Evolutionary conservation across 2,113 vertebrate species (phyloP), one percentile per base, ranked within the genome.

Genomic region (Menura novaehollandiae): DNA sequence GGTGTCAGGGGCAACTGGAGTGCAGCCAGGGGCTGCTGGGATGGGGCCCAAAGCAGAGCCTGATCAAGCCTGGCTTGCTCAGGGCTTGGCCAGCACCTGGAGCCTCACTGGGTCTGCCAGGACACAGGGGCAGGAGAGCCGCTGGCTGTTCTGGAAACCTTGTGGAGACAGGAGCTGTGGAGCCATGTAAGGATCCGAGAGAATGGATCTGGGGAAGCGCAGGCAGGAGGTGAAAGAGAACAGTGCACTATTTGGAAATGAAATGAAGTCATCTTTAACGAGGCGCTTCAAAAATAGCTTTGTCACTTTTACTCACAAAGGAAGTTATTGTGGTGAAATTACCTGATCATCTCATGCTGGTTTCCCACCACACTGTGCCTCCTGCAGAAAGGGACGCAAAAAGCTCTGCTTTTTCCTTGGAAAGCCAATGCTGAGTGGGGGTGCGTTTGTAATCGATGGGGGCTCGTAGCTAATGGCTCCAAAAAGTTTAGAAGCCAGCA

Each of bases 401-500:
- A 91, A 91, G 72, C 84, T 66, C 67, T 56, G 26, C 59, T 78
- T 59, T 67, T 66, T 47, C 39, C 51, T 46, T 52, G 90, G 77
- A 73, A 73, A 81, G 56, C 35, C 87, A 88, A 22, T n/a, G 69
- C 69, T 8, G 72, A 7, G 53, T 53, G 56, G 78, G 86, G 46
- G 72, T 43, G 91, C 88, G 88, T 73, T 91, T 88, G 91, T 94
- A 88, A 78, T 99, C 98, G 96, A 98, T 98, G 97, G 96, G 88
- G 96, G 35, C 90, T 98, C 97, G 91, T 94, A 97, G 97, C 98
- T 98, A 98, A 99, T 98, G 96, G 97, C 95, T 98, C 96, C 53
- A 55, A 96, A 97, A 98, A 97, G 98, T 98, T 60, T 86, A 95
- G 95, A 79, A 98, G 96, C 93, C 97, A 94, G 95, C 97, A 98